phyloP scores from a whole-genome alignment of 2,888 invertebrate genomes.

The Hipparchia semele region DNA sequence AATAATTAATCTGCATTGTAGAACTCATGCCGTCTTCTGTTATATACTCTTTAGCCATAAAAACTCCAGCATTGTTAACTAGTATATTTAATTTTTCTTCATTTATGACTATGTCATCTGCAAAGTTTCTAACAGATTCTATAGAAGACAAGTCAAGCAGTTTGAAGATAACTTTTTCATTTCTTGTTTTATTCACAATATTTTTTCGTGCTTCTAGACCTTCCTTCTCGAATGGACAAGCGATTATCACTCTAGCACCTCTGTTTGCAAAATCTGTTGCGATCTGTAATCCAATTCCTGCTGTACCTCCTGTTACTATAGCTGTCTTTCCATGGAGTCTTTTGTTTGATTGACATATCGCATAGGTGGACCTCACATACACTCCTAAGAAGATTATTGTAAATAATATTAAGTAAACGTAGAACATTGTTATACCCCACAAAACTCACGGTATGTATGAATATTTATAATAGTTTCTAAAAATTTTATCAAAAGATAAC shows the following conservation, averaged over 20 bases:
- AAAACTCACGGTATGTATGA: background rate
- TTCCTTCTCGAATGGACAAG: slow-evolving; percentile 61
- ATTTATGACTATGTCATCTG: slow-evolving; percentile 34
- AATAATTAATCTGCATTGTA: slow-evolving; percentile 96
- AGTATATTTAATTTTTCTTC: slow-evolving; percentile 87
- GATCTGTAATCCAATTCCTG: slow-evolving; percentile 66
- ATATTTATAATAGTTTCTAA: too few relatives aligned
- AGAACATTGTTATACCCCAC: background rate
- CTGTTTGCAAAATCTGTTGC: slow-evolving; percentile 60
- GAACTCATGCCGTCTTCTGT: slow-evolving; percentile 91
- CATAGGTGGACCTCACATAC: slow-evolving; percentile 65
- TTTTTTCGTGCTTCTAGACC: slow-evolving; percentile 72
- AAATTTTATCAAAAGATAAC: too few relatives aligned
- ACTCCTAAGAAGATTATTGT: slow-evolving; percentile 46
- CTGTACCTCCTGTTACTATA: slow-evolving; percentile 70
- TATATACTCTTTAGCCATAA: slow-evolving; percentile 75
- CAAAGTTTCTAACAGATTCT: slow-evolving; percentile 56
- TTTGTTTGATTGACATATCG: slow-evolving; percentile 49
- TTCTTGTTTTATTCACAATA: slow-evolving; percentile 84
- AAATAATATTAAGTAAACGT: background rate
- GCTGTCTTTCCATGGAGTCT: slow-evolving; percentile 55
- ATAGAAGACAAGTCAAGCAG: slow-evolving; percentile 87
- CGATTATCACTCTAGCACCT: slow-evolving; percentile 62
- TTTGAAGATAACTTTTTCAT: slow-evolving; percentile 85
- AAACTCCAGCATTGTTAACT: slow-evolving; percentile 93